Base-by-base conservation (phyloP, 2,113 vertebrate species). In the Cephalopholis sonnerati region DNA sequence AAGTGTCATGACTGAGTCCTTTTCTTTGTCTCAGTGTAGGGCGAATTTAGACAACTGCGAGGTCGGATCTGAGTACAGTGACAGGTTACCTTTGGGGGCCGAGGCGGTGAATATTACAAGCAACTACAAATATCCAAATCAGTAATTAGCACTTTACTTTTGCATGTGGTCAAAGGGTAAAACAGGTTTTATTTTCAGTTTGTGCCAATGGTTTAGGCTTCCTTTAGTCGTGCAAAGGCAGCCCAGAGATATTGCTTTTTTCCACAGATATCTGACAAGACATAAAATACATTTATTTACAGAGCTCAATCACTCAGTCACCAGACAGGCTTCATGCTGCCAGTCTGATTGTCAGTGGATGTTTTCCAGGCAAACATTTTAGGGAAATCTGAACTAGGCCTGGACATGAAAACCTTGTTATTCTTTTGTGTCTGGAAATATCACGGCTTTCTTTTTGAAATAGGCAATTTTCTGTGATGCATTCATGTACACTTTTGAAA, bases 21-120 rank as follows among this genome's bases (percentile, higher is more conserved):
- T 97, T 66, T 93, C 75, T 2, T 94, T 95, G 66, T 99, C 97
- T 0, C 96, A 97, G 41, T 96, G 95, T 87, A 97, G 96, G 89
- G 93, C 93, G 46, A 96, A 96, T 36, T 92, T 93, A 8, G 97
- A 98, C 46, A 97, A 97, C 82, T 98, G 97, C 9, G 98, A 99
- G 82, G 94, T 95, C 1, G 95, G 95, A 27, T 99, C 98, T 0
- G 98, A 99, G 82, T 98, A 97, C 88, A 99, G 98, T 3, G 98
- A 99, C 29, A 94, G 96, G 82, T 92, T 99, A 63, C 97, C 98
- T 0, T 86, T 99, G 54, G 98, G 98, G 0, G 98, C 98, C 0
- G 98, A 99, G 84, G 98, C 98, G 0, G 96, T 98, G 25, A 97
- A 96, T 87, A 97, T 99, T 74, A 94, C 91, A 20, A 95, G 96